Base-by-base conservation (phyloP, 2,888 invertebrate genomes). In the Ditula angustiorana region DNA sequence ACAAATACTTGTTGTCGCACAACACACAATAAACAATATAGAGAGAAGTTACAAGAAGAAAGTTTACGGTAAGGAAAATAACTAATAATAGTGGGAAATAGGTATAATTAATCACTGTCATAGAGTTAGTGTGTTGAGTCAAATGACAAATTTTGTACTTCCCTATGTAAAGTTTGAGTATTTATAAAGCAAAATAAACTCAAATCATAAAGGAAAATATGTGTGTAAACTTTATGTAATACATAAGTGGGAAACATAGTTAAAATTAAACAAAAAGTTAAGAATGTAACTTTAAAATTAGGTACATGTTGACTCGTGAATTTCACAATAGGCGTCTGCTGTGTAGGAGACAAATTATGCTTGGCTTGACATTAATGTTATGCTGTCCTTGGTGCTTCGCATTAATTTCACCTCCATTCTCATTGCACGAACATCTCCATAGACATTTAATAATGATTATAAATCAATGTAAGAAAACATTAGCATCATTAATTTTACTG, bases 321-420 rank as follows among this genome's bases (percentile, higher is more conserved):
- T 78, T 77, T 75, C 82, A 76, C 78, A 87, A 85, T 82, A 72
- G 78, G 73, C 74, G 72, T 78, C 59, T 77, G 67, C 67, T 76
- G 88, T 88, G 88, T 90, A 88, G 90, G 90, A 83, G 87, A 86
- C 75, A 78, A 80, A 82, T 82, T 84, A 85, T 84, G 74, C 77
- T 72, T 77, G 76, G 80, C 79, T 81, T 85, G 82, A 82, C 58
- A 49, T 63, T 63, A 63, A 63, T 63, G 57, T 24, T 44, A 44
- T 28, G 26, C 52, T 23, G 41, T 26, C 63, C 63, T 58, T 58
- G 63, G 55, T n/a, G 49, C 30, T n/a, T 24, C 30, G 49, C 57
- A 50, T 57, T 55, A 47, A 56, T 61, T 63, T 69, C 70, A 67
- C 65, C 67, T 69, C 71, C 69, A 69, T 74, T 73, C 74, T 72